phyloP scores from a whole-genome alignment of 2,888 invertebrate genomes.

The Stramonita haemastoma region DNA sequence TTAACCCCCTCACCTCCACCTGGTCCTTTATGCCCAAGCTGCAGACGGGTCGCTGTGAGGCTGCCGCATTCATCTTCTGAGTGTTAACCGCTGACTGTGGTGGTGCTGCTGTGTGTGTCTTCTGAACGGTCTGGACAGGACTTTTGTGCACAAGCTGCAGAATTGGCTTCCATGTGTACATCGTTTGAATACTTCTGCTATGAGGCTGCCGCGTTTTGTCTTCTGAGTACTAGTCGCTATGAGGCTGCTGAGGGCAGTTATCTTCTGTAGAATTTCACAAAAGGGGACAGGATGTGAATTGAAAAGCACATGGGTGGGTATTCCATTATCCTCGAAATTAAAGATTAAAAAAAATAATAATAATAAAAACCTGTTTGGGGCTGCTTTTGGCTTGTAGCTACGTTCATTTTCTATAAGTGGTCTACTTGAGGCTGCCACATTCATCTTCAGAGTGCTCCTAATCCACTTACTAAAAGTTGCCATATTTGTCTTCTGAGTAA shows the following conservation, averaged over 20 bases:
- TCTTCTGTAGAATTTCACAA: too few relatives aligned
- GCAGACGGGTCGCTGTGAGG: constrained; percentile 48
- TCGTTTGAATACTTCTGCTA: background rate
- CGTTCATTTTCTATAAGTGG: too few relatives aligned
- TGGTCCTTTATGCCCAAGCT: constrained; percentile 84
- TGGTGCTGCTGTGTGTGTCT: background rate
- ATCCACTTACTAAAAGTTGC: too few relatives aligned
- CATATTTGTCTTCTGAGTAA: too few relatives aligned
- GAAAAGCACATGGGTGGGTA: too few relatives aligned
- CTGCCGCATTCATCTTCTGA: constrained; percentile 50
- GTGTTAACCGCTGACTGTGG: background rate
- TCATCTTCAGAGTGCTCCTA: background rate
- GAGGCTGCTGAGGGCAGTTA: background rate
- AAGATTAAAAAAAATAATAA: too few relatives aligned
- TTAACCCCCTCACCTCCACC: constrained; percentile 86
- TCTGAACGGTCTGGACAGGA: background rate
- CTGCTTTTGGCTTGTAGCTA: too few relatives aligned
- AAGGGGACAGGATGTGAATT: too few relatives aligned
- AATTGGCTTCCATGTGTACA: background rate
- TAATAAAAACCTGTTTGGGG: too few relatives aligned
- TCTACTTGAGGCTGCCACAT: background rate
- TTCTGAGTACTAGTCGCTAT: constrained; percentile 33
- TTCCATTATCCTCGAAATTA: too few relatives aligned
- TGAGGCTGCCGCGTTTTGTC: constrained; percentile 45
- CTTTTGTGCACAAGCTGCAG: background rate